phyloP scores from a whole-genome alignment of 2,888 invertebrate genomes.

The Eupithecia dodoneata region DNA sequence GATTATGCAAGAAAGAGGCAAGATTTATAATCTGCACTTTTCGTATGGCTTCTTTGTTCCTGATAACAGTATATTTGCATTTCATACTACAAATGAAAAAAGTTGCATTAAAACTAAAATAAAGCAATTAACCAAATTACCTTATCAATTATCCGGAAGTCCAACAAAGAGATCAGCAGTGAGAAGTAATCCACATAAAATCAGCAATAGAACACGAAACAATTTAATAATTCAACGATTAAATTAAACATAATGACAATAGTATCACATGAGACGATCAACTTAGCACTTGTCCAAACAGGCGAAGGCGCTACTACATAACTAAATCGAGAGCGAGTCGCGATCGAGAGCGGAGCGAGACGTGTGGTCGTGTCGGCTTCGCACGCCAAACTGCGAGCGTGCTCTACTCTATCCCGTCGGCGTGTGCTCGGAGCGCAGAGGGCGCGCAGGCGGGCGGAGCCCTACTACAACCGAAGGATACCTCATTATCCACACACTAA shows the following conservation, averaged over 20 bases:
- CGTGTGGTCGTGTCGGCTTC: slow-evolving; percentile 66
- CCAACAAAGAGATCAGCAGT: slow-evolving; percentile 59
- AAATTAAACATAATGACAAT: slow-evolving; percentile 80
- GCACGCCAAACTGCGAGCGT: slow-evolving; percentile 78
- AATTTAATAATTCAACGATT: slow-evolving; percentile 76
- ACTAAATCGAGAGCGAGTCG: slow-evolving; percentile 57
- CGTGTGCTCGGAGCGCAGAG: slow-evolving; percentile 71
- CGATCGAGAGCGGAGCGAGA: slow-evolving; percentile 53
- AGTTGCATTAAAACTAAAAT: slow-evolving; percentile 20
- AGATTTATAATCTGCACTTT: slow-evolving; percentile 34
- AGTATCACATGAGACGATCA: slow-evolving; percentile 82
- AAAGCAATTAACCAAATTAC: slow-evolving; percentile 52
- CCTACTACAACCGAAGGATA: slow-evolving; percentile 76
- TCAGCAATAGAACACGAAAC: slow-evolving; percentile 68
- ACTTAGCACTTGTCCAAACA: slow-evolving; percentile 83
- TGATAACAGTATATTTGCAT: slow-evolving; percentile 3
- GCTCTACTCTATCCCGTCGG: slow-evolving; percentile 61
- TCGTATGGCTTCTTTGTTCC: slow-evolving; percentile 43
- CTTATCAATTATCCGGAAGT: slow-evolving; percentile 57
- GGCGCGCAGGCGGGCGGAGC: slow-evolving; percentile 69
- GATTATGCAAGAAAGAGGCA: slow-evolving; percentile 46
- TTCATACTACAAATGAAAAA: not conserved
- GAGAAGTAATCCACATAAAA: slow-evolving; percentile 54
- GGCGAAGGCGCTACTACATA: slow-evolving; percentile 66
- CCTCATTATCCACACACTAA: slow-evolving; percentile 82